Conservation (phyloP, 1,140 invertebrate genomes). For the Procambarus clarkii region DNA sequence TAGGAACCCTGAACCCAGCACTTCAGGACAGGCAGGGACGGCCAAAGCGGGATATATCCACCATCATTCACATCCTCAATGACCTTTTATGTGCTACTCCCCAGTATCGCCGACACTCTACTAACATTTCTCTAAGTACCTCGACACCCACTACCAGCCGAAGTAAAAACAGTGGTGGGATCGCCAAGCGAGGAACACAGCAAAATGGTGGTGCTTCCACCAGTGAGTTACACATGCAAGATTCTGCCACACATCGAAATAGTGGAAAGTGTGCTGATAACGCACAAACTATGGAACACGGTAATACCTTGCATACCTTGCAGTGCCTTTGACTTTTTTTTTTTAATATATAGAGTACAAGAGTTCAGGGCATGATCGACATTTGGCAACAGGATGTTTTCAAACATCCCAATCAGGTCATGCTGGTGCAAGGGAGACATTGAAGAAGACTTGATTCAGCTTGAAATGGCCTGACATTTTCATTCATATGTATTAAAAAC, state of each 20-base stretch:
- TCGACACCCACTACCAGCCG: constrained; percentile 79
- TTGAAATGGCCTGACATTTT: no score
- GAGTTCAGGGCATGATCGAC: no score
- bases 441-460: no score
- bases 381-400: no score
- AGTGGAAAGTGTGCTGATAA: constrained; percentile 21
- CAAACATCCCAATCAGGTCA: no score
- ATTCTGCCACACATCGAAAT: not conserved
- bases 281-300: constrained; percentile 46
- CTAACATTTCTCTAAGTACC: constrained; percentile 81
- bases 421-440: no score
- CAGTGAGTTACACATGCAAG: constrained; percentile 3
- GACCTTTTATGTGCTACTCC: constrained; percentile 93
- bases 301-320: not conserved
- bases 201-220: not conserved
- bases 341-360: no score
- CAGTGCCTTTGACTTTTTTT: no score
- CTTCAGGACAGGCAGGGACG: constrained; percentile 92
- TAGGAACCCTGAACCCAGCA: constrained; percentile 94
- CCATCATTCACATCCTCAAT: constrained; percentile 96
- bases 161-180: constrained; percentile 4
- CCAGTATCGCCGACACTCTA: constrained; percentile 75
- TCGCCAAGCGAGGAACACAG: not conserved
- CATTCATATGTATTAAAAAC: no score
- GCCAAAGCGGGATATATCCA: constrained; percentile 93